Evolutionary conservation across 2,888 invertebrate species (phyloP).

Genomic region (Ferrisia virgata): DNA sequence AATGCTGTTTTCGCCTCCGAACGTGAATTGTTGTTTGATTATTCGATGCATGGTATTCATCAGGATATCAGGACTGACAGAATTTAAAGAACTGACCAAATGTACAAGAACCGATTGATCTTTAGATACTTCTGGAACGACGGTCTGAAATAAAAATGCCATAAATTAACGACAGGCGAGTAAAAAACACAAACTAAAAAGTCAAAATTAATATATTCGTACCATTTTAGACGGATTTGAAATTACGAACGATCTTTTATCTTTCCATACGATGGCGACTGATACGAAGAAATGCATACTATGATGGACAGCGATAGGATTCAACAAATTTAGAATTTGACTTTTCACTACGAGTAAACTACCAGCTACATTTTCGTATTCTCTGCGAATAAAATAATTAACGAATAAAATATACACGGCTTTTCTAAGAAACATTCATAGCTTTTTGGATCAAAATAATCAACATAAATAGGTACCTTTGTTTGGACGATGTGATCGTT

Average conservation of each 20-base stretch:
- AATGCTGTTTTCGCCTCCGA: slow-evolving; percentile 55
- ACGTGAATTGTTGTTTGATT: slow-evolving; percentile 70
- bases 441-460: not conserved
- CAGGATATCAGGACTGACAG: slow-evolving; percentile 78
- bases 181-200: not conserved
- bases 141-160: slow-evolving; percentile 24
- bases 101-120: slow-evolving; percentile 75
- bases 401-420: not conserved
- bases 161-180: not conserved
- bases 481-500: slow-evolving; percentile 59
- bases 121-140: slow-evolving; percentile 60
- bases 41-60: slow-evolving; percentile 79
- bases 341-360: slow-evolving; percentile 69
- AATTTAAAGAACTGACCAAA: slow-evolving; percentile 73
- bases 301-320: slow-evolving; percentile 79
- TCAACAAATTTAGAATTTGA: slow-evolving; percentile 75
- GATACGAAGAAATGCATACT: slow-evolving; percentile 77
- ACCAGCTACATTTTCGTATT: slow-evolving; percentile 57
- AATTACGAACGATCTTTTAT: slow-evolving; percentile 57
- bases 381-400: not conserved
- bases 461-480: slow-evolving; percentile 54
- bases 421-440: too few relatives aligned
- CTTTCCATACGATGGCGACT: slow-evolving; percentile 82
- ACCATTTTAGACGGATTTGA: not conserved
- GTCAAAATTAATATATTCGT: not conserved